Percentiles rank a stretch among this genome's conserved stretches.
These are phyloP conservation scores for Dreissena rostriformis DNA, from an alignment of 1,140 invertebrate species.

Conservation along the genomic window DNA sequence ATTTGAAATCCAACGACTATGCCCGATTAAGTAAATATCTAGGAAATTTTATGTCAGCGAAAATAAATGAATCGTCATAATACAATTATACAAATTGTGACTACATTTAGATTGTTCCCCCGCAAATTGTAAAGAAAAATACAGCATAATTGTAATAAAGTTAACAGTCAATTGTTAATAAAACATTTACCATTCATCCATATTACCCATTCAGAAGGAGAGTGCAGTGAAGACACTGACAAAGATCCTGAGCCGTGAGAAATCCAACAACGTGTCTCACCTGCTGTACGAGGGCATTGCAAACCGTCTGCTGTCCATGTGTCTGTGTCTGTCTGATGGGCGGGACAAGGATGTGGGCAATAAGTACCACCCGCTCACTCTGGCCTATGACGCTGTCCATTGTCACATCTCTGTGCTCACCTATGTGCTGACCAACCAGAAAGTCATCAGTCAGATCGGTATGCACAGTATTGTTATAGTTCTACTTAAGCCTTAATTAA, in stretches of 20 bases:
- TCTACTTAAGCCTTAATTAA: background rate
- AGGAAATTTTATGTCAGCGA: no score
- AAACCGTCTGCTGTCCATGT: slow-evolving; percentile 33
- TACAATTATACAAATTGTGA: no score
- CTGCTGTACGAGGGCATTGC: slow-evolving; percentile 30
- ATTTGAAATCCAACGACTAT: no score
- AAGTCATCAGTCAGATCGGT: slow-evolving; percentile 33
- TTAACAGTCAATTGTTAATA: no score
- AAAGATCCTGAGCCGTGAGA: background rate
- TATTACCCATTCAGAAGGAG: background rate
- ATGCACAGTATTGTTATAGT: background rate
- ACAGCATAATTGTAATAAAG: no score
- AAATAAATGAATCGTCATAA: no score
- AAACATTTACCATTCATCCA: no score
- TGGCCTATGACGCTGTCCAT: slow-evolving; percentile 42
- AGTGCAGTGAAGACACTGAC: background rate
- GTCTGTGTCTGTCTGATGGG: slow-evolving; percentile 19
- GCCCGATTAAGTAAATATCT: no score
- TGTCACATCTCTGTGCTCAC: slow-evolving; percentile 38
- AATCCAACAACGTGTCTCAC: background rate
- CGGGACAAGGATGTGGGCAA: background rate
- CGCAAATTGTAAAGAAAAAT: no score
- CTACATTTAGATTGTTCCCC: no score
- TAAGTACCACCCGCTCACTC: slow-evolving; percentile 16
- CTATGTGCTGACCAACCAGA: slow-evolving; percentile 14